Evolutionary conservation across 2,113 vertebrate species (phyloP).

Genomic region (Odocoileus virginianus): DNA sequence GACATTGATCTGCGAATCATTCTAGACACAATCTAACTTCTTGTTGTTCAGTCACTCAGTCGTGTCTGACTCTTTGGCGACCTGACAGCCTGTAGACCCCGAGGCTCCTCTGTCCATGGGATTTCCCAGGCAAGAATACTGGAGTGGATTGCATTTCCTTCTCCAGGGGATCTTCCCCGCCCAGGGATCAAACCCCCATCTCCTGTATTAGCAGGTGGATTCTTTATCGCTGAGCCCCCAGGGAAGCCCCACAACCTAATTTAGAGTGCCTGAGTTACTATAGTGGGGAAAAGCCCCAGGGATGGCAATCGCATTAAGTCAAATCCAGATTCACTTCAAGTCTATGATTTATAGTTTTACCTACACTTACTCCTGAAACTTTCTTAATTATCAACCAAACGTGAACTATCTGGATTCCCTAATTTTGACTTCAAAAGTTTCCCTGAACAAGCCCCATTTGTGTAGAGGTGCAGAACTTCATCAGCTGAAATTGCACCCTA

Average conservation of each 20-base stretch:
- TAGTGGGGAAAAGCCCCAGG: not conserved
- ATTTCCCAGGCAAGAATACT: not conserved
- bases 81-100: not conserved
- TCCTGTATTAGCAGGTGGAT: not conserved
- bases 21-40: not conserved
- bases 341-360: not conserved
- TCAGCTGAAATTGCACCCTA: not conserved
- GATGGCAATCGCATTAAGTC: not conserved
- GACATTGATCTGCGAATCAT: not conserved
- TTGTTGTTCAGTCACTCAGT: not conserved
- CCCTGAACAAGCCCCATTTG: not conserved
- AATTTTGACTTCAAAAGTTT: not conserved
- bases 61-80: accelerated
- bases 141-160: not conserved
- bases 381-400: not conserved
- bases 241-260: not conserved
- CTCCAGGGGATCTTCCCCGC: not conserved
- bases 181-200: not conserved
- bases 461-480: not conserved
- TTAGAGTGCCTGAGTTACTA: not conserved
- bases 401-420: not conserved
- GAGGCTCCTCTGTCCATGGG: not conserved
- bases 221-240: not conserved
- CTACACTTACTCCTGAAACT: not conserved
- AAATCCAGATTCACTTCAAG: not conserved